Percentiles rank a stretch among this genome's conserved stretches.
Evolutionary conservation across 2,113 vertebrate species (phyloP).

Genomic region (Larimichthys polyactis): DNA sequence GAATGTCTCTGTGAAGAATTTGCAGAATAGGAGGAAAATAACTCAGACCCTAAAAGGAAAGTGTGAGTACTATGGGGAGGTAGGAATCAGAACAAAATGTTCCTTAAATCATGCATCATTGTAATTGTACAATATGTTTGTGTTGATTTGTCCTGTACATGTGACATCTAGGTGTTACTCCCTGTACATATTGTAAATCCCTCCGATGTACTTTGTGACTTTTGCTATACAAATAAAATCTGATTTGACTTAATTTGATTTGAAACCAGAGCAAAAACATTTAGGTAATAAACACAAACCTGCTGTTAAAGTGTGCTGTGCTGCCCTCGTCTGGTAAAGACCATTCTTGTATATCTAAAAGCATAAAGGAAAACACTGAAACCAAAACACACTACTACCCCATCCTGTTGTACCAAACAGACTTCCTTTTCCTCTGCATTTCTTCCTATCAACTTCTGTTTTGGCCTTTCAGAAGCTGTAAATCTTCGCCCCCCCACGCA

Average conservation of each 20-base stretch:
- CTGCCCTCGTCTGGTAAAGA: slow-evolving; percentile 69
- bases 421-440: slow-evolving; percentile 69
- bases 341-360: slow-evolving; percentile 11
- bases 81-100: slow-evolving; percentile 62
- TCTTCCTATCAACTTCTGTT: slow-evolving; percentile 62
- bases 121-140: too few relatives aligned
- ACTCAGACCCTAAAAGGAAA: slow-evolving; percentile 62
- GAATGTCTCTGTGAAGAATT: slow-evolving; percentile 61
- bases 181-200: too few relatives aligned
- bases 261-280: not conserved
- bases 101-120: slow-evolving; percentile 1
- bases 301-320: slow-evolving; percentile 38
- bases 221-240: too few relatives aligned
- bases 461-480: slow-evolving; percentile 40
- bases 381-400: slow-evolving; percentile 6
- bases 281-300: not conserved
- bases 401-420: slow-evolving; percentile 46
- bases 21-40: slow-evolving; percentile 45
- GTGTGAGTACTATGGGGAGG: slow-evolving; percentile 34
- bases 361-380: slow-evolving; percentile 27
- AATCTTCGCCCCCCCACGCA: slow-evolving; percentile 23
- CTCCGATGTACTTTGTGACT: too few relatives aligned
- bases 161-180: too few relatives aligned
- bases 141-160: too few relatives aligned
- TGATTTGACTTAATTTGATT: too few relatives aligned